Base-by-base conservation (phyloP, 2,113 vertebrate species). In the Ctenodactylus gundi region DNA sequence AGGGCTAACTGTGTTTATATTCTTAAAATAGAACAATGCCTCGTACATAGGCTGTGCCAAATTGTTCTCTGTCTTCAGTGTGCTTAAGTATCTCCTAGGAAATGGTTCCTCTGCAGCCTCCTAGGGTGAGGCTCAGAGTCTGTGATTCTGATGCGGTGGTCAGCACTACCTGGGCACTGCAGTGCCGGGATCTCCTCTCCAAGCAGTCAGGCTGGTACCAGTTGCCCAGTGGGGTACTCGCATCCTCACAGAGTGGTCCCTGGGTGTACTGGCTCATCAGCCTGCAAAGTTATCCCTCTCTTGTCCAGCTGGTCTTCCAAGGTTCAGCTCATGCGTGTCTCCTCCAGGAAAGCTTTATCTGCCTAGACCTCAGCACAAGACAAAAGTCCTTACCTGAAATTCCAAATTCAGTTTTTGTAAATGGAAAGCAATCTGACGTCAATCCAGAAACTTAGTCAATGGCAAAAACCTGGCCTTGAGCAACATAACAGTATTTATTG, bases 101-200 rank as follows among this genome's bases (percentile, higher is more conserved):
- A 39, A 20, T 34, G n/a, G 1, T 12, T 39, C 34, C 39, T 31
- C 3, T 7, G 51, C 34, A 62, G 31, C 7, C 3, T 4, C 1
- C 2, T n/a, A 7, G 7, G 36, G 18, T 76, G 20, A 25, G 68
- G n/a, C 31, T n/a, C 3, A 1, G 55, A n/a, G 10, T 31, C 44
- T 88, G 25, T 31, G 62, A 58, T 6, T 25, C 14, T 8, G 70
- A n/a, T 3, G 5, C 34, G 25, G n/a, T 25, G 29, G 72, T 29
- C 49, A 11, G 55, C 10, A 31, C 18, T 2, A 7, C 44, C 57
- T 2, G 49, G n/a, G 10, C 60, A 57, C 18, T 34, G 29, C 25
- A 14, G n/a, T 0, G 4, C 36, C 58, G 13, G 27, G 0, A 0
- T 36, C 5, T n/a, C 23, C 7, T 9, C 62, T 20, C 25, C 1